Base-by-base conservation (phyloP, 2,888 invertebrate genomes). In the Dasysyrphus tricinctus region DNA sequence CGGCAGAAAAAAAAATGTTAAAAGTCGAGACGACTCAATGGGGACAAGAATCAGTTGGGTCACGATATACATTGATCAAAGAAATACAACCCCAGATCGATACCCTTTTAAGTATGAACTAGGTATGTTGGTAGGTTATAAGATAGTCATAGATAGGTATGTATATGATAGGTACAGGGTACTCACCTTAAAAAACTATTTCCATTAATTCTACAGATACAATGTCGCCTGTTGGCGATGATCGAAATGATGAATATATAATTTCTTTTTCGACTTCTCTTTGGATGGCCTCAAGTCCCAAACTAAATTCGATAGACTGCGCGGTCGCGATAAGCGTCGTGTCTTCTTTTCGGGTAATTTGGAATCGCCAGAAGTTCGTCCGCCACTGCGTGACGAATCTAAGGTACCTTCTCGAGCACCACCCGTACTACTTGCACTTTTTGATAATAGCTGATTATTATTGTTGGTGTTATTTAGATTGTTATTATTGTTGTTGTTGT, bases 341-440 rank as follows among this genome's bases (percentile, higher is more conserved):
- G 96, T 96, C 90, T 96, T 94, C 91, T 97, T 97, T 90, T 97
- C 97, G 74, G 97, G 97, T 90, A 97, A 94, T 91, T 97, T 97
- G 5, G 97, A 97, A 92, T 97, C 97, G 3, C 97, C 97, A 12
- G 97, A 97, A 6, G 96, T 97, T 74, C 97, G 94, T 1, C 97
- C 97, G 44, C 97, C 97, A 34, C 97, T 97, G 93, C 97, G 96
- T 91, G 97, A 97, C 47, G 97, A 97, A 91, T 97, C 97, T 88
- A 97, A 93, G n/a, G 97, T 97, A 0, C 97, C 97, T 90, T 96
- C 96, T 49, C 96, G 93, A 73, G 92, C 75, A 77, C 90, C 90
- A 84, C 91, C 92, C 93, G 94, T 93, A 93, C 90, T 93, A 93
- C 90, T 90, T 83, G 90, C 89, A 89, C 90, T 89, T 88, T 90